phyloP scores from a whole-genome alignment of 2,113 vertebrate genomes.

The Edolisoma coerulescens region DNA sequence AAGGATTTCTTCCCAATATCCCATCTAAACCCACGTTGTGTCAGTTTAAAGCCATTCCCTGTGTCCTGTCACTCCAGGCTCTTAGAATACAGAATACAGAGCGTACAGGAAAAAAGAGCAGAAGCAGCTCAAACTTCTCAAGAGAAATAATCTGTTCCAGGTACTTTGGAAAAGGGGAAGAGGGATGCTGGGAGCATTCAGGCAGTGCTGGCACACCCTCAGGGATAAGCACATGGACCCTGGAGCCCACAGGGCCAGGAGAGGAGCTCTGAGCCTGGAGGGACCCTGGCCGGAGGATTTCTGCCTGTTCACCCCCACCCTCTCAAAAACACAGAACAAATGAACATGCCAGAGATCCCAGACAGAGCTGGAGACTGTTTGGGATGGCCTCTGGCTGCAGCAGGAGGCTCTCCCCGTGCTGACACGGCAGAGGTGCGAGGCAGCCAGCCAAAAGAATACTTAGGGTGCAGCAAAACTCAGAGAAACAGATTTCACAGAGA shows the following conservation, averaged over 20 bases:
- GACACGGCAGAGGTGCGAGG: not conserved
- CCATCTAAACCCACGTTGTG: not conserved
- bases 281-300: not conserved
- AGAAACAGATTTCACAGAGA: conserved; percentile 10
- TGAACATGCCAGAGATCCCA: not conserved
- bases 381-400: not conserved
- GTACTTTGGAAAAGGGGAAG: not conserved
- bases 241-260: accelerated
- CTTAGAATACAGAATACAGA: not conserved
- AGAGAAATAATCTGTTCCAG: not conserved
- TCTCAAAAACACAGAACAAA: not conserved
- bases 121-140: not conserved
- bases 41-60: not conserved
- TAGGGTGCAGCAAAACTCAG: not conserved
- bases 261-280: not conserved
- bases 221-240: not conserved
- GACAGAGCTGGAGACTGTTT: not conserved
- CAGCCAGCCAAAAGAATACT: conserved; percentile 11
- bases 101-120: not conserved
- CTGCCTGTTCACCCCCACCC: not conserved
- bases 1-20: not conserved
- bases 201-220: not conserved
- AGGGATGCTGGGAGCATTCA: accelerated
- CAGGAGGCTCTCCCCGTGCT: not conserved
- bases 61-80: not conserved